These are phyloP conservation scores for Ochlodes sylvanus DNA, from an alignment of 2,888 invertebrate genomes.

Conservation along the genomic window DNA sequence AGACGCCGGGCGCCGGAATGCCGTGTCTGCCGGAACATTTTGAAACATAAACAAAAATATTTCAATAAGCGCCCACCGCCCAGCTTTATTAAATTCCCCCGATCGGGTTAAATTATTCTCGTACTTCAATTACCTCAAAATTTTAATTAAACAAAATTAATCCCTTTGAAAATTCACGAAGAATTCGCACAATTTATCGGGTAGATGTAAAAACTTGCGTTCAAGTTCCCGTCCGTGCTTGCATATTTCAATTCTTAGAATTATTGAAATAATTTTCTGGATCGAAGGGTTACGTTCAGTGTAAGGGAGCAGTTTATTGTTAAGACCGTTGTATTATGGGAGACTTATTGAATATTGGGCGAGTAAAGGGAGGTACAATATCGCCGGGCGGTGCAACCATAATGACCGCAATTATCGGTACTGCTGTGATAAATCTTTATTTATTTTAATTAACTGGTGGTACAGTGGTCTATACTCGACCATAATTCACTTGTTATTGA, in stretches of 20 bases:
- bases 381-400: too few species aligned
- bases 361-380: too few species aligned
- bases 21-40: conserved; percentile 36
- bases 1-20: neutral
- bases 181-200: conserved; percentile 54
- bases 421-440: too few species aligned
- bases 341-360: too few species aligned
- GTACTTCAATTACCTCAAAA: conserved; percentile 49
- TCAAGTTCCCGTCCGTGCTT: conserved; percentile 39
- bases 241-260: conserved; percentile 49
- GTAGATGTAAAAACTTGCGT: conserved; percentile 52
- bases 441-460: too few species aligned
- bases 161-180: conserved; percentile 51
- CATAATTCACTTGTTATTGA: too few species aligned
- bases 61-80: conserved; percentile 44
- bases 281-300: conserved; percentile 36
- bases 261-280: conserved; percentile 52
- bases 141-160: conserved; percentile 57
- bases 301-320: neutral
- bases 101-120: conserved; percentile 48
- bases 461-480: too few species aligned
- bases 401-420: too few species aligned
- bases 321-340: neutral
- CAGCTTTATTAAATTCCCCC: conserved; percentile 52
- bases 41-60: conserved; percentile 45